Evolutionary conservation across 1,140 invertebrate genomes (phyloP), one percentile per base, ranked within the genome.

Genomic region (Cataglyphis hispanica): DNA sequence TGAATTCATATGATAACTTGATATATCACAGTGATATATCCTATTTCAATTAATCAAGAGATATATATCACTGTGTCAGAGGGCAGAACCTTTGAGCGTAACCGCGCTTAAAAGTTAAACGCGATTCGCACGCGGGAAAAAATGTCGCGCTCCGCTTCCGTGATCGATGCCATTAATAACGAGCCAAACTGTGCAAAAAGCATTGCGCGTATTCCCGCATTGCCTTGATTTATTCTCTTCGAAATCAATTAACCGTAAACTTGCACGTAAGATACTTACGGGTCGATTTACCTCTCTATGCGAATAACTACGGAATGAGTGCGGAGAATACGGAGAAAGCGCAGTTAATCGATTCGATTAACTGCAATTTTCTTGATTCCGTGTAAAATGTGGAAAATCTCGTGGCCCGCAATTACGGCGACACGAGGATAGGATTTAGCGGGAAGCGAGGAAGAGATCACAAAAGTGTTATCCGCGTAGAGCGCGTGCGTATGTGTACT

Each of bases 21-120:
- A 74, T 72, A 60, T 56, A 37, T 72, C 78, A 72, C 78, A 19
- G 67, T 56, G 53, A 83, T 74, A 74, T 83, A 83, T 83, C 53
- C 53, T 25, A 83, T 74, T 83, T 83, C 78, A 83, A 83, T 83
- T 83, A 83, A 83, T 83, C 78, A 83, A 83, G 53, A 25, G 40
- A 72, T 56, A 13, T 34, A 37, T 72, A 74, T 74, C 53, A 67
- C 37, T 83, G 67, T 74, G 67, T 83, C 78, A 74, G 66, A 8
- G 67, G 27, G 16, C 34, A 60, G 37, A 58, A 43, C 53, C 37
- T 58, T 72, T 31, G 78, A 40, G 50, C 46, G 64, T 60, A 56
- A 25, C 13, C 37, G 50, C 66, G 66, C 66, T 53, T 72, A 70
- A 83, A 83, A 83, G 53, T 83, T 83, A 60, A 83, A 83, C 40